Evolutionary conservation across 2,888 invertebrate species (phyloP), one percentile per base, ranked within the genome.

Genomic region (Graphium colonna): DNA sequence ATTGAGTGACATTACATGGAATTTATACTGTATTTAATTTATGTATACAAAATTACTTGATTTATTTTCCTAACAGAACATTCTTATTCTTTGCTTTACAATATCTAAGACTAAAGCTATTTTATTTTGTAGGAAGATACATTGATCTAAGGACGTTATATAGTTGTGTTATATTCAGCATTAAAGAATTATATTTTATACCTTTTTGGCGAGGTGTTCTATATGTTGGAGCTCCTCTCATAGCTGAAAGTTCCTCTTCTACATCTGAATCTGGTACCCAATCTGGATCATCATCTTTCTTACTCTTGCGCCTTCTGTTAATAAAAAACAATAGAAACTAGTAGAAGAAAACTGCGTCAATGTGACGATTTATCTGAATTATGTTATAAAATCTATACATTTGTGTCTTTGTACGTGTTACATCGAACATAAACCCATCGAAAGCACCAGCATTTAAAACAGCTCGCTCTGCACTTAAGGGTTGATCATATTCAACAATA

Each of bases 261-360:
- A 95, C 91, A 60, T 95, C 95, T 0, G 94, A 90, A 68, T 93
- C 92, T 13, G 91, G 91, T 0, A 90, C 67, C 91, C 91, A 92
- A 48, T 90, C 90, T 0, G 91, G 90, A 62, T 91, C 90, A 60
- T 90, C 86, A 43, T 88, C 86, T 56, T 68, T 82, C 51, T 78
- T 86, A 42, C 48, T 49, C 17, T 49, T 49, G 4, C 42, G 41
- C 17, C 49, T 31, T 41, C 49, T 49, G 21, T 33, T 21, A 3
- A 2, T n/a, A 36, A 36, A 36, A 31, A 21, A 21, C 21, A 21
- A 21, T 21, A 3, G 3, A 21, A 21, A 21, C 2, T 21, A 21
- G 2, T 21, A 45, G n/a, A n/a, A n/a, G n/a, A n/a, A n/a, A n/a
- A n/a, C n/a, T n/a, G n/a, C n/a, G n/a, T n/a, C n/a, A n/a, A n/a